Percentiles rank a stretch among this genome's conserved stretches.
These are phyloP conservation scores for Hipparchia sbordonii DNA, from an alignment of 2,888 invertebrate species.

Conservation along the genomic window DNA sequence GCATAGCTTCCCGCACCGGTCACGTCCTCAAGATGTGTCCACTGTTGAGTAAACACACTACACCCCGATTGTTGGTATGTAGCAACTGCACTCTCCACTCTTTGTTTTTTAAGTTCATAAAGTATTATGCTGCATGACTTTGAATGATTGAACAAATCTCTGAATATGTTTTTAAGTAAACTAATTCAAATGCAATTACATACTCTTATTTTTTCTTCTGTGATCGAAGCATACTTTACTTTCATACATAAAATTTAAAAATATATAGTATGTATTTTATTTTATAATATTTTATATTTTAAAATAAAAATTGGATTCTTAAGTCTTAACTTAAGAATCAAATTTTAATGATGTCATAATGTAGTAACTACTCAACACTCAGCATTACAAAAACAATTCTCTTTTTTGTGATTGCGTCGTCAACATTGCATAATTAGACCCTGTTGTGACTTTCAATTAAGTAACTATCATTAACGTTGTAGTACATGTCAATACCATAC, in stretches of 20 bases:
- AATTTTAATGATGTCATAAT: too few relatives aligned
- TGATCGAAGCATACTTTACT: too few relatives aligned
- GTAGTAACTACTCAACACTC: too few relatives aligned
- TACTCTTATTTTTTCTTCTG: too few relatives aligned
- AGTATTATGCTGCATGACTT: conserved; percentile 35
- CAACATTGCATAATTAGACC: background rate
- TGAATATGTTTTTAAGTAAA: background rate
- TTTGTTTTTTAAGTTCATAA: background rate
- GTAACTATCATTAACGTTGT: background rate
- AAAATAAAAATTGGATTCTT: too few relatives aligned
- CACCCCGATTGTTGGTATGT: background rate
- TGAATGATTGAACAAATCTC: background rate
- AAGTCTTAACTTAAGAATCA: too few relatives aligned
- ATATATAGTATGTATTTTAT: too few relatives aligned
- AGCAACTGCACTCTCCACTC: background rate
- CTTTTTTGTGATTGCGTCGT: background rate
- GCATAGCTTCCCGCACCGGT: conserved; percentile 58
- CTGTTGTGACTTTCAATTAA: conserved; percentile 8
- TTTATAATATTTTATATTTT: too few relatives aligned
- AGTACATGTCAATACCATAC: conserved; percentile 36
- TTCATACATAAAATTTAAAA: too few relatives aligned
- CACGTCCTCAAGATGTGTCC: conserved; percentile 46
- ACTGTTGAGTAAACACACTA: conserved; percentile 57
- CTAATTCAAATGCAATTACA: too few relatives aligned
- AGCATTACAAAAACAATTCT: too few relatives aligned